Conservation (phyloP, 2,113 vertebrate species). For the Crotalus horridus region DNA sequence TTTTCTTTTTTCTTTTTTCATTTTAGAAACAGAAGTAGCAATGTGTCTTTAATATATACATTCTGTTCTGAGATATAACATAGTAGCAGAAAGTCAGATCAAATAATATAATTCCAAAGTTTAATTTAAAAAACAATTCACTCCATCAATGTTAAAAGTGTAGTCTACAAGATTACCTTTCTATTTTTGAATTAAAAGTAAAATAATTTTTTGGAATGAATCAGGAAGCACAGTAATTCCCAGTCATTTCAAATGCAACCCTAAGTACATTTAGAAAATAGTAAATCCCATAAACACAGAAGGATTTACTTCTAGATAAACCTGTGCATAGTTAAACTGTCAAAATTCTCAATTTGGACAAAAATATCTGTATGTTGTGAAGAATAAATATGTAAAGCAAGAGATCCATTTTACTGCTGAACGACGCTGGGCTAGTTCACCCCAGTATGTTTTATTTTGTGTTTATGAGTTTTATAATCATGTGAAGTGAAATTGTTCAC, state of each 20-base stretch:
- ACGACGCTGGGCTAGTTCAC: conserved; percentile 1
- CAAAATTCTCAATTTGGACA: conserved; percentile 39
- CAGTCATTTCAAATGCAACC: conserved; percentile 20
- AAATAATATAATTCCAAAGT: conserved; percentile 57
- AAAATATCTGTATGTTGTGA: conserved; percentile 36
- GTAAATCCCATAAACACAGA: not conserved
- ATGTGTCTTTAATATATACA: conserved; percentile 60
- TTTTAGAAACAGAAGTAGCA: conserved; percentile 52
- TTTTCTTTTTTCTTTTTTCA: conserved; percentile 51
- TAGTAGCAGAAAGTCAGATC: conserved; percentile 58
- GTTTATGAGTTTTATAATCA: not conserved
- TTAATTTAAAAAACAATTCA: conserved; percentile 3
- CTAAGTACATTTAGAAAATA: not conserved
- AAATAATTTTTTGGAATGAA: conserved; percentile 42
- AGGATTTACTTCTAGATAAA: not conserved
- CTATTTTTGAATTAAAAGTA: conserved; percentile 49
- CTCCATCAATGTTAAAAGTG: conserved; percentile 52
- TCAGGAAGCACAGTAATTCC: conserved; percentile 28
- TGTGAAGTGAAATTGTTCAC: not conserved
- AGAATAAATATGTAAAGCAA: conserved; percentile 51
- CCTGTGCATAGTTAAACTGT: not conserved
- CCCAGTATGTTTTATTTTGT: not conserved
- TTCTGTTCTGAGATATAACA: conserved; percentile 61
- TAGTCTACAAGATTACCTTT: conserved; percentile 42
- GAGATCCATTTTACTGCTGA: conserved; percentile 33